Conservation (phyloP, 1,140 invertebrate species). For the Zaprionus gabonicus region DNA sequence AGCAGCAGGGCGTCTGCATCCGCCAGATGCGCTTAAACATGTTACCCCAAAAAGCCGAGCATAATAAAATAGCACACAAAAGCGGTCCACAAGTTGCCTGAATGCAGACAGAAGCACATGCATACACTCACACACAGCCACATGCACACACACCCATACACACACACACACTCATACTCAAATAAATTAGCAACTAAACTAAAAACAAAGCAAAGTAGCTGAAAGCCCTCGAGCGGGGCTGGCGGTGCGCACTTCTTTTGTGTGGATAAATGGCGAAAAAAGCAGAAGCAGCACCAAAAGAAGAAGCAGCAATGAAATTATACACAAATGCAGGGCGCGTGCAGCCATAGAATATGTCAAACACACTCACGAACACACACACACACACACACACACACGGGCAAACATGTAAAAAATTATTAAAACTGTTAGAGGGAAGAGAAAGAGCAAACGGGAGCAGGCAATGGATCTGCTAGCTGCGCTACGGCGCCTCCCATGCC, state of each 20-base stretch:
- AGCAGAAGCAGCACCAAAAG: background rate
- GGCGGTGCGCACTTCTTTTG: background rate
- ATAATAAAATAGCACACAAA: slow-evolving; percentile 35
- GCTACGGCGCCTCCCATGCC: background rate
- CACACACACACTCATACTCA: slow-evolving; percentile 71
- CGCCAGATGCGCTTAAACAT: slow-evolving; percentile 45
- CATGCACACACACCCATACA: slow-evolving; percentile 64
- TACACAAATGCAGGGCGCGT: slow-evolving; percentile 63
- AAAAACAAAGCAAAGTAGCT: slow-evolving; percentile 67
- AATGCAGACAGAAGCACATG: slow-evolving; percentile 62
- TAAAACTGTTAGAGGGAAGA: slow-evolving; percentile 4
- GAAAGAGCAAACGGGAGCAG: background rate
- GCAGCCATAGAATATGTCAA: slow-evolving; percentile 53
- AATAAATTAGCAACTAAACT: slow-evolving; percentile 82
- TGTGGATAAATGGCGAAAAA: slow-evolving; percentile 26
- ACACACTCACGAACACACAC: slow-evolving; percentile 18
- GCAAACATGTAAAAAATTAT: slow-evolving; percentile 26
- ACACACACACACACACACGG: slow-evolving; percentile 16
- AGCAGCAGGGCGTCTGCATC: slow-evolving; percentile 25
- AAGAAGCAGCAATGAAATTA: slow-evolving; percentile 64
- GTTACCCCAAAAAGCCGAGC: slow-evolving; percentile 44
- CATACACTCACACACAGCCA: slow-evolving; percentile 68
- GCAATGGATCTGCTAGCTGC: slow-evolving; percentile 16
- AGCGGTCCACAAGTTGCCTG: slow-evolving; percentile 53
- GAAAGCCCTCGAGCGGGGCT: slow-evolving; percentile 15